A percentile compares a stretch with the other conserved stretches of the same genome.
phyloP scores from a whole-genome alignment of 2,888 invertebrate species.

The Trilocha varians region DNA sequence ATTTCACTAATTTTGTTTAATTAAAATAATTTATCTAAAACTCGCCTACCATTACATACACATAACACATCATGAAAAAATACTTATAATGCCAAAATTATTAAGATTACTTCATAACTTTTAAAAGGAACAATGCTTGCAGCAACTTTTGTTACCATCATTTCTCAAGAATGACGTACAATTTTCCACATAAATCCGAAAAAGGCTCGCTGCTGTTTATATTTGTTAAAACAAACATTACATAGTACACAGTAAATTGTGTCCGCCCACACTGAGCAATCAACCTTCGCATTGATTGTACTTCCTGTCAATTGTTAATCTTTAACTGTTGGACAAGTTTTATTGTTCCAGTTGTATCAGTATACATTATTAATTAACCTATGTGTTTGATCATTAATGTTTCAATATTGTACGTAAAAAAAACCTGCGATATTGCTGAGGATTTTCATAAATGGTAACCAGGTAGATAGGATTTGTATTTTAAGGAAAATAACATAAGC shows the following conservation, averaged over 20 bases:
- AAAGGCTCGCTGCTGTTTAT: background rate
- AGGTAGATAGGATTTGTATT: too few relatives aligned
- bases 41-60: too few relatives aligned
- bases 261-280: slow-evolving; percentile 26
- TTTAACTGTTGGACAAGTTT: slow-evolving; percentile 19
- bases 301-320: slow-evolving; percentile 31
- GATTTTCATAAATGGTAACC: too few relatives aligned
- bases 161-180: background rate
- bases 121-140: background rate
- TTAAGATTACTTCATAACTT: too few relatives aligned
- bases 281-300: slow-evolving; percentile 27
- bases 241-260: slow-evolving; percentile 6
- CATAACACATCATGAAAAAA: too few relatives aligned
- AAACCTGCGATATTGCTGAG: too few relatives aligned
- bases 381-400: background rate
- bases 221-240: background rate
- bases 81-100: too few relatives aligned
- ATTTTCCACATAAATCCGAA: background rate
- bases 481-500: too few relatives aligned
- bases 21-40: too few relatives aligned
- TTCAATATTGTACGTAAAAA: background rate
- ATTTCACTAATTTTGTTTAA: too few relatives aligned
- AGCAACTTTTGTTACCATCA: background rate
- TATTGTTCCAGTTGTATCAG: slow-evolving; percentile 28
- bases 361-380: slow-evolving; percentile 8